Evolutionary conservation across 2,113 vertebrate species (phyloP), one percentile per base, ranked within the genome.

Genomic region (Chascanopsetta lugubris): DNA sequence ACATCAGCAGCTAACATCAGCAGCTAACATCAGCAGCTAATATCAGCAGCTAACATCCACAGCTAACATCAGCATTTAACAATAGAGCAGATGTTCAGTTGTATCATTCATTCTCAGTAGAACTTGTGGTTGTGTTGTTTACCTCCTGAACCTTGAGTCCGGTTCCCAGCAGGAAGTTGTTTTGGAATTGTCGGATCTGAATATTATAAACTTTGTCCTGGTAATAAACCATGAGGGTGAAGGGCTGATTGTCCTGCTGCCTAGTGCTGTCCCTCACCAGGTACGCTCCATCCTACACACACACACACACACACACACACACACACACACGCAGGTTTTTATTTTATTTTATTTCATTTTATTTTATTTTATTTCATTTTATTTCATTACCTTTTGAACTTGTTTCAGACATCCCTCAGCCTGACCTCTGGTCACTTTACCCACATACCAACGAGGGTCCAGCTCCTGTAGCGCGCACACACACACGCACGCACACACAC

Each of bases 181-280:
- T 82, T 6, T 87, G 77, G n/a, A 94, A 65, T 59, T 92, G 94
- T 3, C 95, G 90, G 74, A 99, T 98, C 90, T 97, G 96, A 83
- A 99, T 94, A 82, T 99, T 99, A 88, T 93, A 99, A 38, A 99
- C 97, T 80, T 98, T 98, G 25, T 92, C 85, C 88, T 94, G 94
- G 90, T 95, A 97, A 58, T 96, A 74, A 18, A 98, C 96, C 97
- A 98, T 98, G 61, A 98, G 93, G 0, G 97, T 97, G 15, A 94
- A 99, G 0, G 97, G 97, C 54, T 98, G 96, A 34, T 74, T 81
- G 2, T 26, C 0, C 8, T 89, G 92, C 82, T 95, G 93, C 38
- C 89, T 92, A 47, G 94, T 96, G 84, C 97, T 97, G 92, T 99
- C 94, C 84, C 97, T 93, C 55, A 99, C 95, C 79, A 99, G 90